A percentile compares a stretch with the other conserved stretches of the same genome.
These are phyloP conservation scores for Micrasema longulum DNA, from an alignment of 1,140 invertebrate genomes.

Conservation along the genomic window DNA sequence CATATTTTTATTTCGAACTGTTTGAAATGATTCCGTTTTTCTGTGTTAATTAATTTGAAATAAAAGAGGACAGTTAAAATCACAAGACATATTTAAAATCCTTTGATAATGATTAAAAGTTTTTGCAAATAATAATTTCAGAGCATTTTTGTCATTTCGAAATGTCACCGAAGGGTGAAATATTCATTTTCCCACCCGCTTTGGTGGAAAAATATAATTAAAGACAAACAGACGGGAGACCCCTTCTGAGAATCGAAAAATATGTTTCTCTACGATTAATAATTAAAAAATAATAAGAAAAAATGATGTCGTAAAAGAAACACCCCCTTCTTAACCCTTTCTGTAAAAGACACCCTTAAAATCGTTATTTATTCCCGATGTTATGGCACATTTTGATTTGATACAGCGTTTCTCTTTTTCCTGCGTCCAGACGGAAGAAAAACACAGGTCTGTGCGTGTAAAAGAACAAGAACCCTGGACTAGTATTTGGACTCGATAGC, in stretches of 20 bases:
- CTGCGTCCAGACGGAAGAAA: too few relatives aligned
- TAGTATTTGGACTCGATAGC: too few relatives aligned
- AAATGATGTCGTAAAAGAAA: constrained; percentile 54
- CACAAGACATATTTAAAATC: constrained; percentile 37
- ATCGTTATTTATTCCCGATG: constrained; percentile 19
- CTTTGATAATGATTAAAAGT: constrained; percentile 42
- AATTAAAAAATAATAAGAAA: constrained; percentile 56
- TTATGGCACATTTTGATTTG: constrained; percentile 23
- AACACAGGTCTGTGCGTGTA: too few relatives aligned
- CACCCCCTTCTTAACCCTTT: constrained; percentile 24
- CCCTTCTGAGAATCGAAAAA: constrained; percentile 54
- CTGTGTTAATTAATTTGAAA: constrained; percentile 34
- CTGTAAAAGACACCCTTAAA: constrained; percentile 6
- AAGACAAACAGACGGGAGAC: constrained; percentile 53
- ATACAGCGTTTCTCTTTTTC: not conserved
- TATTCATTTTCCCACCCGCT: constrained; percentile 18
- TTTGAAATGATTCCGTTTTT: constrained; percentile 32
- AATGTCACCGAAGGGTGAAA: constrained; percentile 53
- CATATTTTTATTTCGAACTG: not conserved
- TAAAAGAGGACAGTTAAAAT: constrained; percentile 28
- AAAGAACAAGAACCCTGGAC: too few relatives aligned
- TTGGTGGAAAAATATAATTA: constrained; percentile 53
- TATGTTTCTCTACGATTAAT: constrained; percentile 56
- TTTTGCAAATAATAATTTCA: constrained; percentile 39
- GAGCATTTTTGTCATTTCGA: constrained; percentile 52